Percentiles rank a stretch among this genome's conserved stretches.
Evolutionary conservation across 2,113 vertebrate genomes (phyloP).

Genomic region (Poicephalus meyeri): DNA sequence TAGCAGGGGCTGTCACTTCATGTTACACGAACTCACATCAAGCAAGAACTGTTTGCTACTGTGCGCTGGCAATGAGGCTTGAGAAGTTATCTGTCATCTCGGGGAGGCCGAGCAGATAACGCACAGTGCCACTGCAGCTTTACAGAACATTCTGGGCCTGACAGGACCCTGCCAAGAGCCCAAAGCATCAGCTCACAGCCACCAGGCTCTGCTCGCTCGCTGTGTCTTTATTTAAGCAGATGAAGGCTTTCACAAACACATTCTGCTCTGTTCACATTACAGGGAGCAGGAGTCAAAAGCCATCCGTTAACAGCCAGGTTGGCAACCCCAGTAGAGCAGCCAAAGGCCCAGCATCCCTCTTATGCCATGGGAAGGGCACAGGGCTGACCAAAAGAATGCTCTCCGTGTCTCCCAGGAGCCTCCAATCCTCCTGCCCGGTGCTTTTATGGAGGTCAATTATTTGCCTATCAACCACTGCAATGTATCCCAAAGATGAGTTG

Average conservation of each 20-base stretch:
- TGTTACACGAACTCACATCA: background rate
- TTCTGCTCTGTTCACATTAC: background rate
- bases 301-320: background rate
- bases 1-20: background rate
- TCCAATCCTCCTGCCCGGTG: background rate
- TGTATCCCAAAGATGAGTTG: background rate
- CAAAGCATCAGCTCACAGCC: background rate
- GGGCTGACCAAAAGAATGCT: background rate
- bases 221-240: background rate
- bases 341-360: background rate
- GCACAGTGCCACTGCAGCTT: fast-evolving
- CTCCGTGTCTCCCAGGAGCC: background rate
- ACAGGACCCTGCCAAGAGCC: background rate
- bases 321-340: background rate
- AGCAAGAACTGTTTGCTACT: background rate
- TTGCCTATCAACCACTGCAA: background rate
- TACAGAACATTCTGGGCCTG: background rate
- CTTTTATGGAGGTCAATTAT: background rate
- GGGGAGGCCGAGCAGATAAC: background rate
- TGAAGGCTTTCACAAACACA: background rate
- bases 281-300: background rate
- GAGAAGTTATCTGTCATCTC: background rate
- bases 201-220: background rate
- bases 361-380: fast-evolving
- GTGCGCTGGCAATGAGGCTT: fast-evolving